These are phyloP conservation scores for Nomada goodeniana DNA, from an alignment of 2,888 invertebrate species.

Conservation along the genomic window DNA sequence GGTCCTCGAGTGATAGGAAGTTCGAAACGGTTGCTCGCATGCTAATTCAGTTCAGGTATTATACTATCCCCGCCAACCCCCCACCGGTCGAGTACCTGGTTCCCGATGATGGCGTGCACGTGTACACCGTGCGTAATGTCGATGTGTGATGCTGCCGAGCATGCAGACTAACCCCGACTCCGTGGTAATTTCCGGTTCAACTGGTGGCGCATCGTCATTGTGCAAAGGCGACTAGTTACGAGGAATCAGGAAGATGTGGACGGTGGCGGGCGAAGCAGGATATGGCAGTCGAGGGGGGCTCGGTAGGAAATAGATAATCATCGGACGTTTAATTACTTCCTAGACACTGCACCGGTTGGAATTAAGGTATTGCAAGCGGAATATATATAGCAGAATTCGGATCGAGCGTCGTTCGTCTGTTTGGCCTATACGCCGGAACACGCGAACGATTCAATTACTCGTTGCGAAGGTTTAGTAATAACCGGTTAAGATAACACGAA, in stretches of 20 bases:
- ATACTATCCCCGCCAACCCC: constrained; percentile 29
- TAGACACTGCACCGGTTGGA: constrained; percentile 54
- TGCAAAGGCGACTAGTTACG: constrained; percentile 57
- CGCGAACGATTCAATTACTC: constrained; percentile 55
- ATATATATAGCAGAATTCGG: constrained; percentile 5
- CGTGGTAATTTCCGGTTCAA: constrained; percentile 73
- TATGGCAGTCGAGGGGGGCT: constrained; percentile 29
- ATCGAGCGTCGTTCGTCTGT: background rate
- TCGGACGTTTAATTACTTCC: constrained; percentile 75
- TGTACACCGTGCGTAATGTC: constrained; percentile 12
- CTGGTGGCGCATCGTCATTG: constrained; percentile 69
- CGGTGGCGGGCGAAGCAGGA: constrained; percentile 8
- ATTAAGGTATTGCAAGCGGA: constrained; percentile 60
- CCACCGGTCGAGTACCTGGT: background rate
- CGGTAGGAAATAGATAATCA: constrained; percentile 75
- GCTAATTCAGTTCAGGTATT: constrained; percentile 69
- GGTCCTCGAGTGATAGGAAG: constrained; percentile 38
- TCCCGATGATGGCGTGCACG: constrained; percentile 11
- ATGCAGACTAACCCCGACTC: constrained; percentile 64
- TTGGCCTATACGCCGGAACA: constrained; percentile 1
- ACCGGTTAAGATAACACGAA: constrained; percentile 35
- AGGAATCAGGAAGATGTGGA: constrained; percentile 13
- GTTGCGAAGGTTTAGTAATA: constrained; percentile 36
- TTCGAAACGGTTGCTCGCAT: constrained; percentile 66
- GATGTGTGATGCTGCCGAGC: constrained; percentile 44